Evolutionary conservation across 64 coral and sea anemone genomes (phyloP).

Genomic region (Anthopleura sola): DNA sequence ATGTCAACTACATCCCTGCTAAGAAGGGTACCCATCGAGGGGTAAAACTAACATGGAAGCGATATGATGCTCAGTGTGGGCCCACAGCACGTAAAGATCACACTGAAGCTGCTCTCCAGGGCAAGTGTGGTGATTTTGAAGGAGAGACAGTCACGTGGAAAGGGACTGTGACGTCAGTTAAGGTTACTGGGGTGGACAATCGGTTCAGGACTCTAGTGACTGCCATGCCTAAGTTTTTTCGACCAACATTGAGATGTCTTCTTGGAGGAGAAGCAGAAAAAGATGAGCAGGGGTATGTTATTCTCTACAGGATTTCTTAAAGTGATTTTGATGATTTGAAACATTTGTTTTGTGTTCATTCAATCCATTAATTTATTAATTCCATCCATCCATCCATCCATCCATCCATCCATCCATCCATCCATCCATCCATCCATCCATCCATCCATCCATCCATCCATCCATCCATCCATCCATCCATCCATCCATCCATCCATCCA

Average conservation of each 20-base stretch:
- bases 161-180: conserved; percentile 60
- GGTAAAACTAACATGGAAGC: conserved; percentile 38
- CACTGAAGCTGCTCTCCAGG: conserved; percentile 56
- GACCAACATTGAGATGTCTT: conserved; percentile 61
- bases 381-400: neutral
- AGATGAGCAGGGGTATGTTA: conserved; percentile 28
- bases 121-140: conserved; percentile 41
- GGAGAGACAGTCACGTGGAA: conserved; percentile 62
- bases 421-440: too few species aligned
- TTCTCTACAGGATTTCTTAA: neutral
- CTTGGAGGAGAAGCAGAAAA: conserved; percentile 58
- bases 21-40: neutral
- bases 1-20: conserved; percentile 62
- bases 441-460: too few species aligned
- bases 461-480: too few species aligned
- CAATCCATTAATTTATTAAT: too few species aligned
- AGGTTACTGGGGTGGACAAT: conserved; percentile 60
- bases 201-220: conserved; percentile 57
- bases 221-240: conserved; percentile 55
- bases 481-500: too few species aligned
- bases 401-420: neutral
- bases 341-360: too few species aligned
- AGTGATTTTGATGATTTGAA: neutral
- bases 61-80: conserved; percentile 48
- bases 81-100: neutral